Conservation (phyloP, 2,113 vertebrate genomes). For the Euleptes europaea region DNA sequence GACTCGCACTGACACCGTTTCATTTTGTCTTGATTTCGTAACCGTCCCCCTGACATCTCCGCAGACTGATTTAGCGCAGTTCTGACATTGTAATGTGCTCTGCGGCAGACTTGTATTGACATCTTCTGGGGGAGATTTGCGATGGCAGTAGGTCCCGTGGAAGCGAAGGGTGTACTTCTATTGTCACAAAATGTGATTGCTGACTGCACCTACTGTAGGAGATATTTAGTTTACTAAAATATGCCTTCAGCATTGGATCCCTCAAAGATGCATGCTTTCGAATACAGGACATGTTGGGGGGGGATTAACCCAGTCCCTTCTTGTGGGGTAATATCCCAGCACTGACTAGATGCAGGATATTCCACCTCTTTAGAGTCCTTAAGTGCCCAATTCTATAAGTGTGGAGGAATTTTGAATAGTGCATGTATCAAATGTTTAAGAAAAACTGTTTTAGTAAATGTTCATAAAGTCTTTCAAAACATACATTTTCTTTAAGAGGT, state of each 20-base stretch:
- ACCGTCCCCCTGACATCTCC: neutral
- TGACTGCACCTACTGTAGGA: neutral
- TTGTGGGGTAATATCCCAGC: too few relatives aligned
- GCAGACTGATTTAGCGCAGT: conserved; percentile 38
- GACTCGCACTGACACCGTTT: conserved; percentile 8
- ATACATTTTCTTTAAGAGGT: too few relatives aligned
- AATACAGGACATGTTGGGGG: neutral
- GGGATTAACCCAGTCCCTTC: too few relatives aligned
- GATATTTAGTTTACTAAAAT: neutral
- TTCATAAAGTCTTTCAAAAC: too few relatives aligned
- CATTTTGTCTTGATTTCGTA: conserved; percentile 34
- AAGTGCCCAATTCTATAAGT: too few relatives aligned
- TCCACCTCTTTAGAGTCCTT: too few relatives aligned
- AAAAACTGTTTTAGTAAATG: too few relatives aligned
- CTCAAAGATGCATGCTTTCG: neutral
- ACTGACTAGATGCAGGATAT: too few relatives aligned
- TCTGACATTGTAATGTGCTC: conserved; percentile 45
- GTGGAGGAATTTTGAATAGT: too few relatives aligned
- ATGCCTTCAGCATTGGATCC: neutral
- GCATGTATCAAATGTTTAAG: too few relatives aligned
- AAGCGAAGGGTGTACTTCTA: conserved; percentile 15
- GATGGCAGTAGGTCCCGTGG: conserved; percentile 24
- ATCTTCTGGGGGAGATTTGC: conserved; percentile 59
- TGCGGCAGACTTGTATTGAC: conserved; percentile 48
- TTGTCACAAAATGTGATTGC: conserved; percentile 19